These are phyloP conservation scores for Drosophila oshimai DNA, from an alignment of 1,140 invertebrate genomes.

Conservation along the genomic window DNA sequence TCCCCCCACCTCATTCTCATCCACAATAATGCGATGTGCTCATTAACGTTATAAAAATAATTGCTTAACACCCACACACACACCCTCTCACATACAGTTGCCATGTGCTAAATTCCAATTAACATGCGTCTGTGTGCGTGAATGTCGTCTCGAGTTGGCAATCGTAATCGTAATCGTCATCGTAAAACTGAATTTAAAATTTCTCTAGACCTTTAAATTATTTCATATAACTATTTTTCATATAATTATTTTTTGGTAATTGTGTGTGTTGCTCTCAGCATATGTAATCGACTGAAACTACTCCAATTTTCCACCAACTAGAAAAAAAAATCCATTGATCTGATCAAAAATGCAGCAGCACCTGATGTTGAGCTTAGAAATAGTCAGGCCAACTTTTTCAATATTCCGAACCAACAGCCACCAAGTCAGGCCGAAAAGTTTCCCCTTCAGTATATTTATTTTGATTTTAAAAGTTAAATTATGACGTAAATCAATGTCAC, in stretches of 20 bases:
- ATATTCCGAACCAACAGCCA: not conserved
- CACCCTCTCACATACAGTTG: constrained; percentile 8
- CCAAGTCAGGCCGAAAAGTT: not conserved
- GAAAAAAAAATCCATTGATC: not conserved
- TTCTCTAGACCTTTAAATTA: too few relatives aligned
- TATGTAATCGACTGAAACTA: not conserved
- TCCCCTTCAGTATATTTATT: not conserved
- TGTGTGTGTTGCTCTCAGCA: too few relatives aligned
- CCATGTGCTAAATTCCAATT: constrained; percentile 74
- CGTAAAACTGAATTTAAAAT: too few relatives aligned
- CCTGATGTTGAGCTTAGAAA: not conserved
- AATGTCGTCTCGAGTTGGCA: constrained; percentile 1
- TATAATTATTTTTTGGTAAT: too few relatives aligned
- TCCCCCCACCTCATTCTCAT: constrained; percentile 6
- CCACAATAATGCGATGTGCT: constrained; percentile 70
- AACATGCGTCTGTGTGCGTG: constrained; percentile 36
- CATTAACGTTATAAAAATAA: constrained; percentile 81
- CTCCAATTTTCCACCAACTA: not conserved
- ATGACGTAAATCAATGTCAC: too few relatives aligned
- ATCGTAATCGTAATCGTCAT: too few relatives aligned
- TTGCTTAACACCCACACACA: constrained; percentile 53
- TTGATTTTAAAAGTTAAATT: too few relatives aligned
- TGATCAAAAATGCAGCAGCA: not conserved
- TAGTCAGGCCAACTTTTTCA: not conserved
- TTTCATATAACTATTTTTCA: too few relatives aligned